phyloP scores from a whole-genome alignment of 2,888 invertebrate species.

The Aethes cnicana region DNA sequence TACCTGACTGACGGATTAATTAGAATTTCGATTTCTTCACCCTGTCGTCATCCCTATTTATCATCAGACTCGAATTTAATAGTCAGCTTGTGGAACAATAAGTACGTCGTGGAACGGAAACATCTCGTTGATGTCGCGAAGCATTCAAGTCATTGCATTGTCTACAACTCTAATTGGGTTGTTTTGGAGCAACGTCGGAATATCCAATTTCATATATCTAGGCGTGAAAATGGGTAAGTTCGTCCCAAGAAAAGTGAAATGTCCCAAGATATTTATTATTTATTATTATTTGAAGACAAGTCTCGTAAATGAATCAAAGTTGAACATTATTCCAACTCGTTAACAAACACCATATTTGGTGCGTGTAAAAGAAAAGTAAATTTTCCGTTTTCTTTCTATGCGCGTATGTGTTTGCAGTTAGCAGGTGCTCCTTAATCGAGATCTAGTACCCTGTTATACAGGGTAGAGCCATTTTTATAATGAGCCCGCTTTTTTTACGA shows the following conservation, averaged over 20 bases:
- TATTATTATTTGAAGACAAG: neutral
- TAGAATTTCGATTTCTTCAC: too few species aligned
- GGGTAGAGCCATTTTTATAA: conserved; percentile 31
- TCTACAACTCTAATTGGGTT: conserved; percentile 23
- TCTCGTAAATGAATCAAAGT: too few species aligned
- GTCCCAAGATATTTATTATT: too few species aligned
- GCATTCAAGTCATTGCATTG: neutral
- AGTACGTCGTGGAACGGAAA: too few species aligned
- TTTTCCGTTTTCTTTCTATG: conserved; percentile 8
- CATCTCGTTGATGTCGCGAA: too few species aligned
- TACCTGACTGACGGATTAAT: too few species aligned
- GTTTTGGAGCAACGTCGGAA: conserved; percentile 13
- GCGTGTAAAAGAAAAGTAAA: neutral
- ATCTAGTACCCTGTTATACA: conserved; percentile 30
- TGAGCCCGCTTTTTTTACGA: conserved; percentile 29
- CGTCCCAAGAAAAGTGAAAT: neutral
- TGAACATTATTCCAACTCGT: too few species aligned
- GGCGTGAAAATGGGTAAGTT: conserved; percentile 25
- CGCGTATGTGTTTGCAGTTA: conserved; percentile 5
- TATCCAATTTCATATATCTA: conserved; percentile 27
- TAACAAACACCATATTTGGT: too few species aligned
- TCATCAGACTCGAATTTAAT: too few species aligned
- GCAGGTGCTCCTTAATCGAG: conserved; percentile 30
- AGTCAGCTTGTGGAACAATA: too few species aligned
- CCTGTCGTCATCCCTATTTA: too few species aligned